Base-by-base conservation (phyloP, 2,797 vertebrate genomes). In the Alosa sapidissima region DNA sequence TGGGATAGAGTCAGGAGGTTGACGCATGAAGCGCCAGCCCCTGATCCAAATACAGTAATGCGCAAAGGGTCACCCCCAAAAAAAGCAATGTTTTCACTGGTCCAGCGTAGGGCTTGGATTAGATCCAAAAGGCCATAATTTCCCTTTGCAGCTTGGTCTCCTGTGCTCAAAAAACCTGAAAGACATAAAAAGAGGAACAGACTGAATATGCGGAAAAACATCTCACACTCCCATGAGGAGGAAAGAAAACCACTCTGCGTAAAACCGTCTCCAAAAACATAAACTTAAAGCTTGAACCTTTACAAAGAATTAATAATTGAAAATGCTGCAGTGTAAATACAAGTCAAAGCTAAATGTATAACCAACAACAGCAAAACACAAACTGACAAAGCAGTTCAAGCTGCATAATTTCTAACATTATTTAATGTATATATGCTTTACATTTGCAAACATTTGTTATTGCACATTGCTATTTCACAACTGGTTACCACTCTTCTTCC, bases 11-110 rank as follows among this genome's bases (percentile, higher is more conserved):
- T 99, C 93, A 99, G 97, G 13, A 99, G 96, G 94, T 99, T 99
- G 93, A 99, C 98, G 89, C 97, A 99, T 49, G 98, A 99, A 84
- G 98, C 98, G 45, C 98, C 98, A 51, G 98, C 98, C 45, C 98
- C 98, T 14, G 98, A 99, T 93, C 98, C 98, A 91, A 99, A 99
- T 93, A 99, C 98, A 83, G 98, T 99, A 93, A 99, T 99, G 94
- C 98, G 95, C 91, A 99, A 93, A 55, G 98, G 98, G 93, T 99
- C 98, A 83, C 98, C 98, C 81, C 98, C 98, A 89, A 99, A 99
- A 93, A 97, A 97, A 85, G 97, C 98, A 90, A 99, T 99, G 92
- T 99, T 99, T 94, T 99, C 98, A 93, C 98, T 99, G 90, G 96
- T 98, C 98, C 98, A 99, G 89, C 98, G 95, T 92, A 99, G 96